phyloP scores from a whole-genome alignment of 1,140 invertebrate genomes.

The Epicauta chinensis region DNA sequence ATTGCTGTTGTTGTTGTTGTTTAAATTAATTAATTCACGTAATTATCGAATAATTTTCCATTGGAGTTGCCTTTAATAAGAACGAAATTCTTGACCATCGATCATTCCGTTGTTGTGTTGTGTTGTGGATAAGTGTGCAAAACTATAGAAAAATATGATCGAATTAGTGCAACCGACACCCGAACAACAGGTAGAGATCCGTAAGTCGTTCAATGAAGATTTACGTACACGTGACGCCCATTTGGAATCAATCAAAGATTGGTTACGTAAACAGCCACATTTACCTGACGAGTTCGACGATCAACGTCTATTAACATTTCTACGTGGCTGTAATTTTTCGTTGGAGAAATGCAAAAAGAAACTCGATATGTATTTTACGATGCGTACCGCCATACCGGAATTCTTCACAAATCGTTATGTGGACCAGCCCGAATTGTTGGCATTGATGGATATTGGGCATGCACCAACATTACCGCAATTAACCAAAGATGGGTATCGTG shows the following conservation, averaged over 20 bases:
- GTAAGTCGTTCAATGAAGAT: conserved; percentile 64
- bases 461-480: too few relatives aligned
- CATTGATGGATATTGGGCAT: too few relatives aligned
- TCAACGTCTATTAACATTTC: conserved; percentile 61
- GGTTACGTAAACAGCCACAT: conserved; percentile 65
- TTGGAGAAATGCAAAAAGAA: conserved; percentile 70
- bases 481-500: too few relatives aligned
- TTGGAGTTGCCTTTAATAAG: too few relatives aligned
- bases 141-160: too few relatives aligned
- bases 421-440: conserved; percentile 51
- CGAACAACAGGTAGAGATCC: conserved; percentile 62
- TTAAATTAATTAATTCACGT: too few relatives aligned
- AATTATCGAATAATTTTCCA: too few relatives aligned
- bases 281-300: conserved; percentile 62
- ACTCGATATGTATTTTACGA: conserved; percentile 67
- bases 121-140: too few relatives aligned
- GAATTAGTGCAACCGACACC: conserved; percentile 55
- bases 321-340: conserved; percentile 72
- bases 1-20: too few relatives aligned
- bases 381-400: conserved; percentile 70
- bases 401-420: conserved; percentile 70
- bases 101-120: too few relatives aligned
- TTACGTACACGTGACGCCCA: conserved; percentile 54
- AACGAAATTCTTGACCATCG: too few relatives aligned
- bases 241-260: conserved; percentile 60